These are phyloP conservation scores for Torymus tubicola DNA, from an alignment of 2,888 invertebrate species.

Conservation along the genomic window DNA sequence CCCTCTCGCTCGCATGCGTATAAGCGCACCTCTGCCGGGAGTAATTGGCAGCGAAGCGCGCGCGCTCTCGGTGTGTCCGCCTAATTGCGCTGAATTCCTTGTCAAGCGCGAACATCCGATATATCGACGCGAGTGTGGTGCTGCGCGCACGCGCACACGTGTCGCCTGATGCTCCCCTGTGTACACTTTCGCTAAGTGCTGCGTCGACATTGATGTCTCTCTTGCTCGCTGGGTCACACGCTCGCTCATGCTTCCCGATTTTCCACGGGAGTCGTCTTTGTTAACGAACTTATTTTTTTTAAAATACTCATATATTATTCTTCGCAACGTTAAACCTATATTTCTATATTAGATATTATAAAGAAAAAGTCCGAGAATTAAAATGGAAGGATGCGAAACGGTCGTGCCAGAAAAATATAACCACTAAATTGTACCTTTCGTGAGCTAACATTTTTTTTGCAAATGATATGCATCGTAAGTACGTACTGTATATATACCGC, in stretches of 20 bases:
- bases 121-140: conserved; percentile 58
- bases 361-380: too few species aligned
- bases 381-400: too few species aligned
- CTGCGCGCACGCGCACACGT: neutral
- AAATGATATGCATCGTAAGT: too few species aligned
- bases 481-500: too few species aligned
- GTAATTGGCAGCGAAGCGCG: conserved; percentile 67
- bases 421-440: too few species aligned
- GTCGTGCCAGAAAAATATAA: too few species aligned
- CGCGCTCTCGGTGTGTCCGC: conserved; percentile 55
- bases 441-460: too few species aligned
- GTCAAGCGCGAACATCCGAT: conserved; percentile 67
- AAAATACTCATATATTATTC: too few species aligned
- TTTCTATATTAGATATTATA: too few species aligned
- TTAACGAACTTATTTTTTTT: too few species aligned
- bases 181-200: conserved; percentile 43
- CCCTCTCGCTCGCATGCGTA: conserved; percentile 49
- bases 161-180: neutral
- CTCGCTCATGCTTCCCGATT: neutral
- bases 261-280: neutral
- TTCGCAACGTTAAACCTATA: too few species aligned
- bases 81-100: conserved; percentile 71
- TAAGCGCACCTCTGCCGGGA: conserved; percentile 63
- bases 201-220: conserved; percentile 18
- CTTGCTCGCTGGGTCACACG: neutral